These are phyloP conservation scores for Busseola fusca DNA, from an alignment of 2,888 invertebrate genomes.

Conservation along the genomic window DNA sequence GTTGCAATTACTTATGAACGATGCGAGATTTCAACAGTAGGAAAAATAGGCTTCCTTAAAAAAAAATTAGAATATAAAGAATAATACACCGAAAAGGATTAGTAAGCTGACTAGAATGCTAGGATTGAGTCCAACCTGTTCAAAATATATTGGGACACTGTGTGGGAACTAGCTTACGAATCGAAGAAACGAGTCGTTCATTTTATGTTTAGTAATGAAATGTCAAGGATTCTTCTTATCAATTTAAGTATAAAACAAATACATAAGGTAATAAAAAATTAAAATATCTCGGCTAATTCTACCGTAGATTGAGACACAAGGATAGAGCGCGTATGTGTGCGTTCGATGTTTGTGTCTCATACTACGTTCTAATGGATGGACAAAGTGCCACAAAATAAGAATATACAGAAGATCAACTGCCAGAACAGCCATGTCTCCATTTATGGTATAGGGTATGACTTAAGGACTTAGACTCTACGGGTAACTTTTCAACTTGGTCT, in stretches of 20 bases:
- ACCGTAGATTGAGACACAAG: slow-evolving; percentile 9
- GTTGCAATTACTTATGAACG: slow-evolving; percentile 20
- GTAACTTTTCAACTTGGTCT: background rate
- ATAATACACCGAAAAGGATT: background rate
- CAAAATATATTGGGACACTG: background rate
- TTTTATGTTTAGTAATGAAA: slow-evolving; percentile 33
- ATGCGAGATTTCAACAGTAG: slow-evolving; percentile 23
- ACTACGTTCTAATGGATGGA: slow-evolving; percentile 7
- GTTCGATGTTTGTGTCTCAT: background rate
- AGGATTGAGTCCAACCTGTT: too few relatives aligned
- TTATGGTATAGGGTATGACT: background rate
- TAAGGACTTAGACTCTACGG: background rate
- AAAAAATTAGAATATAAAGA: background rate
- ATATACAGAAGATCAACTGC: slow-evolving; percentile 20
- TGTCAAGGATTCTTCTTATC: slow-evolving; percentile 46
- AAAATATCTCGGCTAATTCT: slow-evolving; percentile 11
- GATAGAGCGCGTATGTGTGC: slow-evolving; percentile 2
- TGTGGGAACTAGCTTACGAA: background rate
- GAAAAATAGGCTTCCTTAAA: background rate
- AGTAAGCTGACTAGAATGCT: background rate
- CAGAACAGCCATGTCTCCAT: background rate
- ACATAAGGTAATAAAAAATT: slow-evolving; percentile 12
- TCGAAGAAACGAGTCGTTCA: background rate
- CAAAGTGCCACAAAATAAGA: slow-evolving; percentile 6
- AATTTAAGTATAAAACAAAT: slow-evolving; percentile 33